Evolutionary conservation across 2,888 invertebrate genomes (phyloP), one percentile per base, ranked within the genome.

Genomic region (Nemurella pictetii): DNA sequence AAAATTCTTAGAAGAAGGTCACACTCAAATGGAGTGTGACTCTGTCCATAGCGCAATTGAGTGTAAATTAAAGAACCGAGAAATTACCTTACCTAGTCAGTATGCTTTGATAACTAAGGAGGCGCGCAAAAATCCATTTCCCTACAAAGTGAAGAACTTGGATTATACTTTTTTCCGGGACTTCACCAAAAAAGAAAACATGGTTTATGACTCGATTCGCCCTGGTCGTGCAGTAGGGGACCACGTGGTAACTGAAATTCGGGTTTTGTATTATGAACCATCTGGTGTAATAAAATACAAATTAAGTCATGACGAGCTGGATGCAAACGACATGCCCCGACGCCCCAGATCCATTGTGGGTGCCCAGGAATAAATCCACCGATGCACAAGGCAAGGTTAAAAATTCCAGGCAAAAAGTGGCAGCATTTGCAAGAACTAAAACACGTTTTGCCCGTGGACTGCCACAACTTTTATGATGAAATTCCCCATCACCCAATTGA

Each of bases 41-140:
- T 89, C 89, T 0, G 89, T 89, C 0, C 90, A 90, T 86, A 87
- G 88, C 27, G 86, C 87, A 0, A 89, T 90, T 81, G 90, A 90
- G 87, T 87, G 88, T 83, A 89, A 88, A 73, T 72, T 89, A n/a
- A 89, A 88, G 87, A 87, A 89, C 80, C 88, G 87, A 35, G 87
- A 88, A 84, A 87, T 88, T 26, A 15, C 15, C 29, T 73, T 83
- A 9, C 27, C 27, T 25, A 28, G 74, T 73, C 73, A 83, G 32
- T 83, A 83, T 74, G 83, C 83, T 15, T 28, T 27, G 85, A 88
- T 20, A 87, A 25, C 88, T 55, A 84, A 83, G 80, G 84, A 84
- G 26, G 87, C 88, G 20, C 77, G 87, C 32, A 26, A 55, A 78
- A 84, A 86, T 20, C 55, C 55, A 12, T 73, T 32, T 2, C 87